These are phyloP conservation scores for Drosophila pseudotakahashii DNA, from an alignment of 2,888 invertebrate species.

Conservation along the genomic window DNA sequence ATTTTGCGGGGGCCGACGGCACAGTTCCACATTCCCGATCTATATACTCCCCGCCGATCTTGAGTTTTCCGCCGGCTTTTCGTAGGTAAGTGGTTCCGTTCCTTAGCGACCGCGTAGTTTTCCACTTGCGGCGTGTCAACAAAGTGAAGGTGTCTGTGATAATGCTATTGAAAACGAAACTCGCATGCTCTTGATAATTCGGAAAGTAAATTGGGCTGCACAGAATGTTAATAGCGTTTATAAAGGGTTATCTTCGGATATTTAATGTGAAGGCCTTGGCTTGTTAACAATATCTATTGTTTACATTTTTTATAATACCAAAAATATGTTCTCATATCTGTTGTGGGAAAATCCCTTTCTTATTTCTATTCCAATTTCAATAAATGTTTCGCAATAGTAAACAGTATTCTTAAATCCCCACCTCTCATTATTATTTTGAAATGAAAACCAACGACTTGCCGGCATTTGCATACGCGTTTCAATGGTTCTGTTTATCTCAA, in stretches of 20 bases:
- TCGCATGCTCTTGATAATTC: conserved; percentile 13
- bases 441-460: conserved; percentile 16
- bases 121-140: conserved; percentile 21
- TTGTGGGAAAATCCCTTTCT: no score
- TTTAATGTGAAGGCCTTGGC: neutral
- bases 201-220: neutral
- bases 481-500: conserved; percentile 27
- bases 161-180: conserved; percentile 13
- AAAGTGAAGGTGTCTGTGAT: conserved; percentile 23
- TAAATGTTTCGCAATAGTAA: no score
- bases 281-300: neutral
- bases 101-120: neutral
- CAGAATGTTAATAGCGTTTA: neutral
- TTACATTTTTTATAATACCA: neutral
- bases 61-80: conserved; percentile 13
- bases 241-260: neutral
- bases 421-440: conserved; percentile 36
- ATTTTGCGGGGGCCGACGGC: conserved; percentile 37
- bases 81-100: conserved; percentile 22
- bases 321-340: no score
- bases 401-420: conserved; percentile 18
- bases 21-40: conserved; percentile 22
- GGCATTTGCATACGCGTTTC: conserved; percentile 52
- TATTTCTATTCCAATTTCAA: no score
- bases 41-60: conserved; percentile 7